Evolutionary conservation across 1,140 invertebrate genomes (phyloP).

Genomic region (Drosophila littoralis): DNA sequence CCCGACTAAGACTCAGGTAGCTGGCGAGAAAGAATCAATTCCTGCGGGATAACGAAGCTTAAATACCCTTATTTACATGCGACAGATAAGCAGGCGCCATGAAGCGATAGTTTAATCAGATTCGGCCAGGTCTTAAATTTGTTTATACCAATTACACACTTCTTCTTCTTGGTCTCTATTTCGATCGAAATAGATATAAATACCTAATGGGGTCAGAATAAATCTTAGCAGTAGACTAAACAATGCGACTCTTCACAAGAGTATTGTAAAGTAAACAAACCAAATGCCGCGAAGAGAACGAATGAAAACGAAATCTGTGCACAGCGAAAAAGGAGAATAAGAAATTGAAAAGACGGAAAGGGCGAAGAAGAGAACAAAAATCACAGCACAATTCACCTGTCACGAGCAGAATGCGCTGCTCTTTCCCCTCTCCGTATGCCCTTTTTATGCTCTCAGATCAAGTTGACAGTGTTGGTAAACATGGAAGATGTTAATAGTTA

Average conservation of each 20-base stretch:
- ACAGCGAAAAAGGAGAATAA: constrained; percentile 10
- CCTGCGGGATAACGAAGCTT: too few relatives aligned
- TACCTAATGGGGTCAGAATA: background rate
- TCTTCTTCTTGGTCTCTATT: too few relatives aligned
- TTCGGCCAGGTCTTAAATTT: too few relatives aligned
- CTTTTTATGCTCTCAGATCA: background rate
- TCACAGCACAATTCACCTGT: constrained; percentile 54
- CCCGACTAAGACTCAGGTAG: too few relatives aligned
- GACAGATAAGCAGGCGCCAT: too few relatives aligned
- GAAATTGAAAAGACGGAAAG: constrained; percentile 17
- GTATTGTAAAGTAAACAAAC: constrained; percentile 15
- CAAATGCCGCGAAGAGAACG: constrained; percentile 29
- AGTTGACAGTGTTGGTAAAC: background rate
- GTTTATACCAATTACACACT: too few relatives aligned
- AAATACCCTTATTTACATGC: too few relatives aligned
- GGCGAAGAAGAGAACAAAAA: constrained; percentile 5
- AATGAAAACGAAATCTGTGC: constrained; percentile 42
- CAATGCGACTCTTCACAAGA: background rate
- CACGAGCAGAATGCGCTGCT: constrained; percentile 5
- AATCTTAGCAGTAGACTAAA: background rate
- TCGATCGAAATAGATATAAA: too few relatives aligned
- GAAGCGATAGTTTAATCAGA: too few relatives aligned
- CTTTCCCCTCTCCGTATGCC: too few relatives aligned
- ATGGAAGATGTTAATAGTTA: background rate
- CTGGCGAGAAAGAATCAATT: too few relatives aligned